Evolutionary conservation across 2,797 vertebrate genomes (phyloP), one percentile per base, ranked within the genome.

Genomic region (Iguana delicatissima): DNA sequence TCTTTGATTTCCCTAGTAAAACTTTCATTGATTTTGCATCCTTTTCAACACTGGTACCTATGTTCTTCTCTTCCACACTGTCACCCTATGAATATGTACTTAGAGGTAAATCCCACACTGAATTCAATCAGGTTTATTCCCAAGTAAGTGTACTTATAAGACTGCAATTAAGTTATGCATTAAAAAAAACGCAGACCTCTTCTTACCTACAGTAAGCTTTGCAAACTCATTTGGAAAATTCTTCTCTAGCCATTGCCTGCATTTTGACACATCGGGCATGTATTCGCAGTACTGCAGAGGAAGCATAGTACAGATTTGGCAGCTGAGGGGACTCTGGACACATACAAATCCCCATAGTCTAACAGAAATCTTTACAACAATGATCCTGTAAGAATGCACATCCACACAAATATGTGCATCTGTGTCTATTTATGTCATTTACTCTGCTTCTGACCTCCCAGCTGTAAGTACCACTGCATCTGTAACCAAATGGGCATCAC

Each of bases 241-340:
- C 97, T 99, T 99, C 97, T 99, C 99, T 94, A 99, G 97, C 99
- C 99, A 99, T 22, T 99, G 99, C 94, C 99, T 98, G 96, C 99
- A 99, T 97, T 99, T 99, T 95, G 98, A 97, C 50, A 99, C 98
- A 96, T 99, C 99, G 29, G 99, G 99, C 99, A 99, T 99, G 94
- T 99, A 99, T 97, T 99, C 99, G 79, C 99, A 99, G 97, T 99
- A 99, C 99, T 99, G 92, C 64, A 92, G 88, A 42, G 38, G 73
- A 93, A 94, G 95, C 18, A 13, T 32, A 74, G 89, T 0, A 14
- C 77, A 90, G 2, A 3, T 13, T 9, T 67, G 10, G 93, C 52
- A 90, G 83, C 67, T 69, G 10, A 91, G 35, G 7, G 86, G 82
- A 32, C 22, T 26, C 77, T 59, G 80, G 24, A 89, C 92, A 94